phyloP scores from a whole-genome alignment of 2,797 vertebrate genomes.

The Pangasius krempfi region DNA sequence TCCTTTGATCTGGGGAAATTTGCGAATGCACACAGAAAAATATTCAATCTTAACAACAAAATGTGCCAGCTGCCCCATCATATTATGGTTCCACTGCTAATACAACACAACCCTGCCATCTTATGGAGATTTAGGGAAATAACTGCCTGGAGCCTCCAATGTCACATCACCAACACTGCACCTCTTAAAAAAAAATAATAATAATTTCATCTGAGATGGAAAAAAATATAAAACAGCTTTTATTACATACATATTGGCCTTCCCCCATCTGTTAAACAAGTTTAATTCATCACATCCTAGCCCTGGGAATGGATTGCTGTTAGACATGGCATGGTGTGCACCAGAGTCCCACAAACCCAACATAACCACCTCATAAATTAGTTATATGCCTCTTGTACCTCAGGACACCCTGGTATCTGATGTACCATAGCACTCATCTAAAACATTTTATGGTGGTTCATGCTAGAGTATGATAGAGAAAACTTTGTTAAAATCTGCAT shows the following conservation, averaged over 20 bases:
- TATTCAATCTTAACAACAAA: neutral
- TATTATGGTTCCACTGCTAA: neutral
- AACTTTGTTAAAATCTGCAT: neutral
- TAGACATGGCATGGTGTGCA: neutral
- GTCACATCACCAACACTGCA: neutral
- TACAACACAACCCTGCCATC: neutral
- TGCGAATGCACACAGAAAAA: no score
- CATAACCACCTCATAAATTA: neutral
- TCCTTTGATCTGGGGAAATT: no score
- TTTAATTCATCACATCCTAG: neutral
- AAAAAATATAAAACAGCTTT: neutral
- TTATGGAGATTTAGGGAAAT: neutral
- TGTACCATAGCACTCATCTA: neutral
- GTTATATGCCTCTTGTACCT: no score
- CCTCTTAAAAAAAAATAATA: neutral
- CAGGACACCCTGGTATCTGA: no score
- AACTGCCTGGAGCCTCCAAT: neutral
- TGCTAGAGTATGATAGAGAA: neutral
- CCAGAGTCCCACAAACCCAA: neutral
- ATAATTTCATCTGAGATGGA: neutral
- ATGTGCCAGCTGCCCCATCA: neutral
- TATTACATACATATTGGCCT: neutral
- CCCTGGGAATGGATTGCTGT: neutral
- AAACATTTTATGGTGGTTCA: neutral
- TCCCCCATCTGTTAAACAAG: neutral